Evolutionary conservation across 1,140 invertebrate genomes (phyloP), one percentile per base, ranked within the genome.

Genomic region (Leptopilina clavipes): DNA sequence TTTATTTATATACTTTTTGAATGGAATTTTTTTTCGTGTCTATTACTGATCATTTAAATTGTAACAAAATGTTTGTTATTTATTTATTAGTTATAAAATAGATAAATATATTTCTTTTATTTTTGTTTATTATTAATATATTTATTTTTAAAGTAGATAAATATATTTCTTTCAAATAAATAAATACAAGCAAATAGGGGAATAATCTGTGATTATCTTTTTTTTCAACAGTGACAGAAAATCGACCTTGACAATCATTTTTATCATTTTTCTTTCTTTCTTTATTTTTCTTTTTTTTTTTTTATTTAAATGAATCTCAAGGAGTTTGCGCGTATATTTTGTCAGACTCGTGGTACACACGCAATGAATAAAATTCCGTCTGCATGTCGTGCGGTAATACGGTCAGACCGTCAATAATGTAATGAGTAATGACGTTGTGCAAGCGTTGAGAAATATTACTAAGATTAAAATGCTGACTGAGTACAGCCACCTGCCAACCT

Each of bases 401-500:
- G 73, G 44, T 74, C 71, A 65, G 70, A 54, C 70, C 70, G 71
- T 48, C 70, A 56, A 82, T 82, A 76, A 79, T 78, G 19, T 75
- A 72, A 40, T 73, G 71, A 45, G 76, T 71, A 75, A 71, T 70
- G 48, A 71, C 31, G 76, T 82, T 82, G 75, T 79, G 77, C 76
- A 80, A 82, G 79, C 72, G 77, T 82, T 82, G 76, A 77, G 77
- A 79, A 79, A 82, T 76, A 80, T 82, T 72, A 77, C 77, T 77
- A 56, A 74, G 74, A 82, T 82, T 79, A 82, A 82, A 78, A 82
- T 79, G 81, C 79, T 82, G 78, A 82, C 77, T 44, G 77, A 70
- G 81, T 82, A 80, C 70, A 59, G 31, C 71, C 74, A 75, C 72
- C 71, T 74, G 74, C 18, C 76, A 78, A 80, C 52, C 18, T 19